Evolutionary conservation across 2,797 vertebrate genomes (phyloP).

Genomic region (Mionectes olivaceus): DNA sequence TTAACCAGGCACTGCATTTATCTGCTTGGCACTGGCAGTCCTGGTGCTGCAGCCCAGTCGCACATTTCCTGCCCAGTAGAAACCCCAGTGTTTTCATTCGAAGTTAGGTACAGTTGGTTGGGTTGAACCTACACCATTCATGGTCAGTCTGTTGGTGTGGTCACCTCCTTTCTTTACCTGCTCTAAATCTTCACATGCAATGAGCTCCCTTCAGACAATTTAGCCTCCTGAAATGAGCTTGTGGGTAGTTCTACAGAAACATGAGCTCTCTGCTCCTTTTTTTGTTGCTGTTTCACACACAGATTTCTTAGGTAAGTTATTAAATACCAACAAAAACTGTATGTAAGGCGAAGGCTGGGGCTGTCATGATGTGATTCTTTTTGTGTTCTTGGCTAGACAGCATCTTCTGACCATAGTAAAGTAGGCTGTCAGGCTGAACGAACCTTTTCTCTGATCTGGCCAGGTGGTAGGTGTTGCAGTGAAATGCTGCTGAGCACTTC

Average conservation of each 20-base stretch:
- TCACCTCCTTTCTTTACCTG: not conserved
- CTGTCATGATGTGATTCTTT: not conserved
- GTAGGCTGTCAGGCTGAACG: not conserved
- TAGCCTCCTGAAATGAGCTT: not conserved
- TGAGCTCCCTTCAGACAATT: not conserved
- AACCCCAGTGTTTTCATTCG: not conserved
- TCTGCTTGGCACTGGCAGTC: not conserved
- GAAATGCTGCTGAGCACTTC: not conserved
- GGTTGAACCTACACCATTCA: not conserved
- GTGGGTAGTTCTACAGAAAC: not conserved
- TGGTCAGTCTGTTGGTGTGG: not conserved
- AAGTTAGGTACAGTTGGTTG: not conserved
- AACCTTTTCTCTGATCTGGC: not conserved
- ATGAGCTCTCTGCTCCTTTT: not conserved
- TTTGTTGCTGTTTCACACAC: not conserved
- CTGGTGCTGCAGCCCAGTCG: not conserved
- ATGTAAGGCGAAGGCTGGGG: not conserved
- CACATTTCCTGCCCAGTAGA: not conserved
- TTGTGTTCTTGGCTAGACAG: not conserved
- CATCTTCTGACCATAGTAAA: rapidly evolving
- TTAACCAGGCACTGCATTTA: not conserved
- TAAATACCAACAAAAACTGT: not conserved
- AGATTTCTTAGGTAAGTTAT: not conserved
- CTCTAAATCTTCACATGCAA: not conserved
- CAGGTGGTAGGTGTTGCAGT: not conserved